Conservation (phyloP, 2,113 vertebrate species). For the Cygnus buccinator region DNA sequence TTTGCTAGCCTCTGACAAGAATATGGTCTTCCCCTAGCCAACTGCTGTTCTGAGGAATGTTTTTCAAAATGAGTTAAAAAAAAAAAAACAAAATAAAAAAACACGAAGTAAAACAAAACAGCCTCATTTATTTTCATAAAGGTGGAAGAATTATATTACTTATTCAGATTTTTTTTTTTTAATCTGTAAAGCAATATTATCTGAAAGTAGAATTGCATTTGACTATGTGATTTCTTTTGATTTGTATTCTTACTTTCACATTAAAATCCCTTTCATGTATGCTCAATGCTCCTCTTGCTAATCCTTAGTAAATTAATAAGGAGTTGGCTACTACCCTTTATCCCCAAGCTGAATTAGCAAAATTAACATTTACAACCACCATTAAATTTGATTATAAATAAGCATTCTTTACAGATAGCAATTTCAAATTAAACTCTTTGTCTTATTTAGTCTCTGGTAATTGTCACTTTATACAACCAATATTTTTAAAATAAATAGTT, state of each 20-base stretch:
- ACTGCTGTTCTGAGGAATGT: neutral
- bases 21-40: neutral
- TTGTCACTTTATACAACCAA: constrained; percentile 39
- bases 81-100: neutral
- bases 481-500: constrained; percentile 62
- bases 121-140: neutral
- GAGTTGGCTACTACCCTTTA: constrained; percentile 4
- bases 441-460: constrained; percentile 61
- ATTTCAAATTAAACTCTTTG: constrained; percentile 56
- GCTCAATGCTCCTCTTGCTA: neutral
- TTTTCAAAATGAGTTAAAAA: neutral
- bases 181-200: neutral
- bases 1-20: neutral
- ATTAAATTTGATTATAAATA: constrained; percentile 60
- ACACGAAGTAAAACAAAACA: neutral
- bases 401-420: constrained; percentile 37
- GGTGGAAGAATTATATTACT: neutral
- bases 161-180: neutral
- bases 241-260: constrained; percentile 1
- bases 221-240: neutral
- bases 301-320: constrained; percentile 43
- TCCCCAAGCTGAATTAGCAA: constrained; percentile 43
- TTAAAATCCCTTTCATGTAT: constrained; percentile 23
- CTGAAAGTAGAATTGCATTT: neutral
- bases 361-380: constrained; percentile 61